Base-by-base conservation (phyloP, 1,140 invertebrate species). In the Rhizoglyphus robini region DNA sequence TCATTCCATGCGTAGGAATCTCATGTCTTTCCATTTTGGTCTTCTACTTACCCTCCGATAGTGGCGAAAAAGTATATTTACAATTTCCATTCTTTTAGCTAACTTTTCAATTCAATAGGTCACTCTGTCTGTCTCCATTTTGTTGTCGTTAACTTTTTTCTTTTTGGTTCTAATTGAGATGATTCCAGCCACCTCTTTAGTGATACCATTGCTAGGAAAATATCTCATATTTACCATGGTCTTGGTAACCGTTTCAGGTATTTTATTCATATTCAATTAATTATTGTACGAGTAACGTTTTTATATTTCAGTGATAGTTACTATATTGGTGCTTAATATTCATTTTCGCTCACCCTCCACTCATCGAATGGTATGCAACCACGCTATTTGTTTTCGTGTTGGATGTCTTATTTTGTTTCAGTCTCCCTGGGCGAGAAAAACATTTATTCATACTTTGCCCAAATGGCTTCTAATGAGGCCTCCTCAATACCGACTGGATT, bases 221-320 rank as follows among this genome's bases (percentile, higher is more conserved):
- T 99, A 99, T 77, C 82, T 99, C 0, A 81, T 99, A 0, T 99
- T 99, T 74, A 99, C 96, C 1, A 97, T 99, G 93, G 82, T 98
- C 46, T 80, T 99, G 27, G 95, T 99, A 1, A 94, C 88, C 0
- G 76, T 97, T 8, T 98, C 94, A 3, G 63, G 36, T 46, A 63
- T 63, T n/a, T n/a, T 3, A 58, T 31, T 29, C 27, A 25, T 11
- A 13, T 20, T 11, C 20, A 51, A 11, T 11, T 20, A 51, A 5
- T 11, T 20, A 8, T 4, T 11, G 8, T 11, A 5, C 5, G 11
- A 51, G 18, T 61, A 11, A 46, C 59, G 30, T 58, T 25, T 58
- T 58, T 27, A 15, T 58, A 13, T 27, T 20, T 13, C 29, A 36
- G 95, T 99, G 46, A 84, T 96, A 20, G 88, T 97, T 68, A 98